Conservation (phyloP, 1,140 invertebrate species). For the Leptopilina boulardi region DNA sequence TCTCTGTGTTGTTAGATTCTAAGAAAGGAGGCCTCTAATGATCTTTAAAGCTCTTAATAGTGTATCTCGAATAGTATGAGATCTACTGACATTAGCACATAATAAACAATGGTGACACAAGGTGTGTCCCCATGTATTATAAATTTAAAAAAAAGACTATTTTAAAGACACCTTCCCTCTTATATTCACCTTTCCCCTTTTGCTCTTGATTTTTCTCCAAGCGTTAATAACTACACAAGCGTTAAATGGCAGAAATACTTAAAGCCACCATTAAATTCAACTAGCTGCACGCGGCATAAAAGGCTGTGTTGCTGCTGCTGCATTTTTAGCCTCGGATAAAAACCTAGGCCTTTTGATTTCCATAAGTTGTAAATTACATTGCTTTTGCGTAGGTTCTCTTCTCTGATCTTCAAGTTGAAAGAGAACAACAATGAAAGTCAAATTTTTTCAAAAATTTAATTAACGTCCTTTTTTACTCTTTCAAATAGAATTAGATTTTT, state of each 20-base stretch:
- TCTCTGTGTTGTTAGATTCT: conserved; percentile 9
- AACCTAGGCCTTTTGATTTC: not conserved
- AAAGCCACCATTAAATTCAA: conserved; percentile 28
- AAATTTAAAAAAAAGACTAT: not conserved
- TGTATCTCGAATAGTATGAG: conserved; percentile 6
- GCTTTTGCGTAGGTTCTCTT: not conserved
- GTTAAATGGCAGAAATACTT: conserved; percentile 23
- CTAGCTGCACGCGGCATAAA: conserved; percentile 11
- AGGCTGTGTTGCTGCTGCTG: too few species aligned
- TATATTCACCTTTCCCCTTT: conserved; percentile 6
- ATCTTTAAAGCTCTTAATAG: conserved; percentile 13
- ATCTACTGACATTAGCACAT: conserved; percentile 56
- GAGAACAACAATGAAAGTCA: not conserved
- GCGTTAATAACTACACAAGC: not conserved
- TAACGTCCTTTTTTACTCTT: too few species aligned
- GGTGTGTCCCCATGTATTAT: conserved; percentile 43
- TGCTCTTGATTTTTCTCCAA: not conserved
- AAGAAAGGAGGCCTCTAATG: conserved; percentile 18
- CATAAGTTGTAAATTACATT: not conserved
- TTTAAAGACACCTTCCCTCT: not conserved
- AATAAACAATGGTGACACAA: conserved; percentile 58
- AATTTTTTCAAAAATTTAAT: too few species aligned
- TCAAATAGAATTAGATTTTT: too few species aligned
- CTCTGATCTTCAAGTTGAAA: not conserved
- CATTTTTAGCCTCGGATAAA: not conserved